A percentile compares a stretch with the other conserved stretches of the same genome.
phyloP scores from a whole-genome alignment of 2,888 invertebrate species.

The Cephonodes hylas region DNA sequence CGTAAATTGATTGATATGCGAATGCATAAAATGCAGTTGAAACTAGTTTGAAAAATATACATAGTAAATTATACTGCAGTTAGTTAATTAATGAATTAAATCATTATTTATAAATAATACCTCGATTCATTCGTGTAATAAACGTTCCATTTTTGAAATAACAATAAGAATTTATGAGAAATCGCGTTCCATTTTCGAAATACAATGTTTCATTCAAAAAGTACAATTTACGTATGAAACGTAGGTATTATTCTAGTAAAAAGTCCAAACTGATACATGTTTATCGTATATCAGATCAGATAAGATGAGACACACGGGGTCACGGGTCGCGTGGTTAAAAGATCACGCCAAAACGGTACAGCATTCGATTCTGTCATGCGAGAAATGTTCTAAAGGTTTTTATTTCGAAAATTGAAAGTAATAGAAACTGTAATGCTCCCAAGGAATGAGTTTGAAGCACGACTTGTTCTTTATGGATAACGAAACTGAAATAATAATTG shows the following conservation, averaged over 20 bases:
- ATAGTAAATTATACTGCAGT: background rate
- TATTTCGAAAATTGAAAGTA: background rate
- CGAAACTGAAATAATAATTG: no score
- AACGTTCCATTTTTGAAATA: background rate
- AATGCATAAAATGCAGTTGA: background rate
- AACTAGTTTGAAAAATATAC: background rate
- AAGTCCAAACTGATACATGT: conserved; percentile 1
- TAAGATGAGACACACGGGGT: conserved; percentile 27
- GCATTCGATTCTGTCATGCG: conserved; percentile 25
- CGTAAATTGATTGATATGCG: background rate
- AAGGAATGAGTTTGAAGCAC: background rate
- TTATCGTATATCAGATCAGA: conserved; percentile 8
- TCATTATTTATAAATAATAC: background rate
- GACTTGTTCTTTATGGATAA: background rate
- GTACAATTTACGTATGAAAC: background rate
- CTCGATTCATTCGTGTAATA: background rate
- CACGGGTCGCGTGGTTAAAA: conserved; percentile 38
- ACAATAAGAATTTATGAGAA: background rate
- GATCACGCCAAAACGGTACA: conserved; percentile 29
- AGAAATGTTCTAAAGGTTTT: background rate
- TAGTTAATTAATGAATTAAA: background rate
- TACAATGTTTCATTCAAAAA: background rate
- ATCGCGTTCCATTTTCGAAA: background rate
- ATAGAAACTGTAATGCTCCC: background rate
- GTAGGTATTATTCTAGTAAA: conserved; percentile 7